phyloP scores from a whole-genome alignment of 2,888 invertebrate genomes.

The Acanthopleura granulata region DNA sequence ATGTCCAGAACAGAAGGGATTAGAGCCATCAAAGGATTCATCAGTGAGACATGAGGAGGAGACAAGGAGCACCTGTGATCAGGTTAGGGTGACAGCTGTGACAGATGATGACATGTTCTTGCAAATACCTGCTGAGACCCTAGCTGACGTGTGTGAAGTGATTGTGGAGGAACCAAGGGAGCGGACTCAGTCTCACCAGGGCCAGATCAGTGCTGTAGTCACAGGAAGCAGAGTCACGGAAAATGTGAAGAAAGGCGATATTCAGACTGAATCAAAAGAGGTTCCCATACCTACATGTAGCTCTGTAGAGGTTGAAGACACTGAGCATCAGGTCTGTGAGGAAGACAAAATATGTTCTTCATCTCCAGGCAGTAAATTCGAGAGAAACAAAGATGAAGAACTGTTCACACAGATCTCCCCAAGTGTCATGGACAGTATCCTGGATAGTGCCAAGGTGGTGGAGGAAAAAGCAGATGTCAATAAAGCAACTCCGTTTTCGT shows the following conservation, averaged over 20 bases:
- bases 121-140: constrained; percentile 1
- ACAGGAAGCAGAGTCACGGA: background rate
- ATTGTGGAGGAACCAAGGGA: background rate
- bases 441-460: background rate
- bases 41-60: background rate
- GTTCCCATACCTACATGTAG: background rate
- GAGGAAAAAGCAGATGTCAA: background rate
- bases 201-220: background rate
- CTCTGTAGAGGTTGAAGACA: background rate
- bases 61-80: background rate
- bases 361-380: background rate
- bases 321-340: background rate
- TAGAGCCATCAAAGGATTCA: background rate
- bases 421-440: constrained; percentile 30
- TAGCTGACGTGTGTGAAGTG: background rate
- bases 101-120: constrained; percentile 17
- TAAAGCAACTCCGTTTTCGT: background rate
- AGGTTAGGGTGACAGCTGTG: background rate
- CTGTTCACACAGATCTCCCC: constrained; percentile 49
- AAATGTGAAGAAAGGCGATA: background rate
- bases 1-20: background rate
- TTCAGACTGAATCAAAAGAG: background rate
- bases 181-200: background rate
- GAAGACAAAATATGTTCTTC: background rate
- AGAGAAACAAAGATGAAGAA: constrained; percentile 22